Evolutionary conservation across 2,113 vertebrate species (phyloP).

Genomic region (Grantiella picta): DNA sequence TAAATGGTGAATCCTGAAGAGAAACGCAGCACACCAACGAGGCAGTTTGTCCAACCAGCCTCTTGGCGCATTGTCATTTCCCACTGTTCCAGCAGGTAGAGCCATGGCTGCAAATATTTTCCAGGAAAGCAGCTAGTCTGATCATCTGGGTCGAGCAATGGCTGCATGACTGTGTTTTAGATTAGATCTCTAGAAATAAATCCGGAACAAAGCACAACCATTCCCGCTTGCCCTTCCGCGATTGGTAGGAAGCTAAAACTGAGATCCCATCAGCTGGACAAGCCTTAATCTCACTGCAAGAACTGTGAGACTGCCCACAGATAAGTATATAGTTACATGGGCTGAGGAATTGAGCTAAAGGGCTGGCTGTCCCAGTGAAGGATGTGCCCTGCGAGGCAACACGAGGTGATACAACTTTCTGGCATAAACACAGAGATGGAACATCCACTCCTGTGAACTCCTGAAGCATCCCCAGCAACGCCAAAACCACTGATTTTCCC

Average conservation of each 20-base stretch:
- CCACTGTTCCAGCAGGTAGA: conserved; percentile 21
- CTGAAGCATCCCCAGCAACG: background rate
- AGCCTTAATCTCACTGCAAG: background rate
- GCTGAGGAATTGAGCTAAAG: background rate
- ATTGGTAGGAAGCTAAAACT: background rate
- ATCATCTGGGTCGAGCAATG: background rate
- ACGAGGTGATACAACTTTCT: background rate
- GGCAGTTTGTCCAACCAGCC: background rate
- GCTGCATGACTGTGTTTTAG: background rate
- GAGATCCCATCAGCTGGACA: background rate
- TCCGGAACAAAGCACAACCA: background rate
- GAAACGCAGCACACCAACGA: background rate
- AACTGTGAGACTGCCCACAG: background rate
- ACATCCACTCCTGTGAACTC: background rate
- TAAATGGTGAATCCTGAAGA: background rate
- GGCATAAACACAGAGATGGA: background rate
- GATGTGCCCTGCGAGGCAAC: background rate
- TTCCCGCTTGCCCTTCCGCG: background rate
- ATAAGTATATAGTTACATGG: background rate
- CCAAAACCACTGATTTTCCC: background rate
- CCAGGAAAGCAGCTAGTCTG: background rate
- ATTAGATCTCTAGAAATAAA: background rate
- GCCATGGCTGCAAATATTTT: conserved; percentile 8
- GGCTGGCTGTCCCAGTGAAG: background rate
- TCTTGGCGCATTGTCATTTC: background rate